Conservation (phyloP, 2,888 invertebrate species). For the Pterostichus madidus region DNA sequence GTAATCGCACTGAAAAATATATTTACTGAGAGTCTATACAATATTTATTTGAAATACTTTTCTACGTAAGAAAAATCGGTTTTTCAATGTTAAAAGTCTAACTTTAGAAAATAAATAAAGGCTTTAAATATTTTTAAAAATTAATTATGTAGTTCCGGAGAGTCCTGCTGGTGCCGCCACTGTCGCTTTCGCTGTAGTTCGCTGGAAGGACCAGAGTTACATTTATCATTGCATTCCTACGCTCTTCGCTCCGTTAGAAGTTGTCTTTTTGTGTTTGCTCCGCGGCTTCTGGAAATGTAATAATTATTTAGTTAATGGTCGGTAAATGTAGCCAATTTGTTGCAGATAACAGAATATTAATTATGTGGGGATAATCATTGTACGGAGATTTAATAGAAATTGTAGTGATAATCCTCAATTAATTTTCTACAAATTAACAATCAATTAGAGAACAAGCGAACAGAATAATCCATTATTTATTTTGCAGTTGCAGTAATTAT, state of each 20-base stretch:
- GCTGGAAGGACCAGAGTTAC: background rate
- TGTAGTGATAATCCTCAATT: background rate
- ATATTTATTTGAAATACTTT: no score
- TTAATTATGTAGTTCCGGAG: no score
- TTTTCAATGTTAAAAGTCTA: background rate
- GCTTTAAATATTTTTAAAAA: no score
- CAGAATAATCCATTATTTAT: background rate
- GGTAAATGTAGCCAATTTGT: slow-evolving; percentile 9
- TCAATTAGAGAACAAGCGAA: background rate
- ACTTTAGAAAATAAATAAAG: background rate
- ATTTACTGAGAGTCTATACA: no score
- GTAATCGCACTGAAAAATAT: no score
- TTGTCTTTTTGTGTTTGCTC: slow-evolving; percentile 16
- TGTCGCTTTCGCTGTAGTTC: background rate
- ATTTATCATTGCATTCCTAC: slow-evolving; percentile 33
- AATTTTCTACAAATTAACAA: slow-evolving; percentile 7
- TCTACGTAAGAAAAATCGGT: no score
- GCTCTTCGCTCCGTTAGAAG: slow-evolving; percentile 18
- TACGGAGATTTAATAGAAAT: background rate
- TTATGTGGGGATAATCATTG: background rate
- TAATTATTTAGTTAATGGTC: slow-evolving; percentile 21
- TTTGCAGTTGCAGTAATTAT: background rate
- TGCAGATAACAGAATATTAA: slow-evolving; percentile 17
- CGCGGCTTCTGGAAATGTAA: slow-evolving; percentile 20
- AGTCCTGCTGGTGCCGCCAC: background rate